A percentile compares a stretch with the other conserved stretches of the same genome.
Evolutionary conservation across 1,140 invertebrate genomes (phyloP).

Genomic region (Bombus confusus): DNA sequence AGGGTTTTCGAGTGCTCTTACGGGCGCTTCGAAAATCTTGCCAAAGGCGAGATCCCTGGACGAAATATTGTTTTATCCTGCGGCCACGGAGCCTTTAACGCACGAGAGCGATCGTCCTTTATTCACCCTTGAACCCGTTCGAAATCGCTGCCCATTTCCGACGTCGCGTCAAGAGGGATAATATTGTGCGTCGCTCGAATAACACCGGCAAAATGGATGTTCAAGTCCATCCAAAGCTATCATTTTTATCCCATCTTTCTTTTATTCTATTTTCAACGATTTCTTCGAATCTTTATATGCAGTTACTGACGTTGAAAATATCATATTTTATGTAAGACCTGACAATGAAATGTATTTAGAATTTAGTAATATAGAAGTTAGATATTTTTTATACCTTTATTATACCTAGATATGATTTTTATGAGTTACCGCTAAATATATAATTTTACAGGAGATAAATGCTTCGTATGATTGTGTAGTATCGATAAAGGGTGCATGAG

Average conservation of each 20-base stretch:
- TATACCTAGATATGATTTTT: too few species aligned
- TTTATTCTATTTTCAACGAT: not conserved
- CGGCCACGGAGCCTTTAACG: constrained; percentile 8
- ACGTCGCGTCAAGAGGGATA: not conserved
- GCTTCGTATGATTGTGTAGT: not conserved
- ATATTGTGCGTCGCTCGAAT: constrained; percentile 1
- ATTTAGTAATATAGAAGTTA: not conserved
- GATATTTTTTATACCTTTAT: not conserved
- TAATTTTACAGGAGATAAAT: not conserved
- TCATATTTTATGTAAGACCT: not conserved
- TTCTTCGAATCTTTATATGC: too few species aligned
- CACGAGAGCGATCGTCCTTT: not conserved
- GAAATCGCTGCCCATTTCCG: constrained; percentile 21
- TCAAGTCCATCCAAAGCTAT: not conserved
- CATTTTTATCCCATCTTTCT: not conserved
- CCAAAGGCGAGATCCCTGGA: not conserved
- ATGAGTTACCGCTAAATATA: not conserved
- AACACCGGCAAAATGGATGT: not conserved
- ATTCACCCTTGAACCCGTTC: constrained; percentile 1
- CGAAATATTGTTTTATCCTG: constrained; percentile 41
- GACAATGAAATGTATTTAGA: not conserved
- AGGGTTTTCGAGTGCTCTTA: constrained; percentile 29
- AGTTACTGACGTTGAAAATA: not conserved
- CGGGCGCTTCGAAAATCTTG: constrained; percentile 4
- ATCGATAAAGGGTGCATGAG: not conserved